A percentile compares a stretch with the other conserved stretches of the same genome.
phyloP scores from a whole-genome alignment of 1,140 invertebrate genomes.

The Drosophila biarmipes region DNA sequence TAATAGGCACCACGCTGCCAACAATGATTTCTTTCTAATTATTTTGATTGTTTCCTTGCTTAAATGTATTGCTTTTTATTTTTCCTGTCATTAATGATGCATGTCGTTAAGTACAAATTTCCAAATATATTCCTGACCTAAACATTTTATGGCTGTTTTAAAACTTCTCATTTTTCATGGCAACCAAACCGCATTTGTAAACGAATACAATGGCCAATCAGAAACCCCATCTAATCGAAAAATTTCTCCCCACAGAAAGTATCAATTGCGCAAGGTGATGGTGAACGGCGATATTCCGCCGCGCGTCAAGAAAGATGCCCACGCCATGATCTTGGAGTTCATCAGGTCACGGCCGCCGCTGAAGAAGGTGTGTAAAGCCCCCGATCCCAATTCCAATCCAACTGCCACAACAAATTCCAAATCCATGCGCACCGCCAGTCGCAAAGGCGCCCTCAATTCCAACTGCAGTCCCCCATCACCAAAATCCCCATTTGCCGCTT shows the following conservation, averaged over 20 bases:
- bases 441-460: slow-evolving; percentile 22
- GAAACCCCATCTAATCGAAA: slow-evolving; percentile 9
- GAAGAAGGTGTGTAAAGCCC: slow-evolving; percentile 90
- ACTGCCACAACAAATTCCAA: slow-evolving; percentile 20
- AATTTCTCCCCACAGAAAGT: slow-evolving; percentile 85
- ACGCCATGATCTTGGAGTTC: slow-evolving; percentile 97
- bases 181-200: neutral
- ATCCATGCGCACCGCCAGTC: slow-evolving; percentile 4
- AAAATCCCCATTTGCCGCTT: slow-evolving; percentile 19
- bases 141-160: no score
- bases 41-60: no score
- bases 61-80: neutral
- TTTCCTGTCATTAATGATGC: no score
- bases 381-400: slow-evolving; percentile 1
- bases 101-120: no score
- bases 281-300: slow-evolving; percentile 93
- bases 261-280: slow-evolving; percentile 92
- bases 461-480: slow-evolving; percentile 15
- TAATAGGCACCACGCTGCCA: neutral
- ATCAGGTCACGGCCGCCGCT: slow-evolving; percentile 97
- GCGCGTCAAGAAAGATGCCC: slow-evolving; percentile 96
- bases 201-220: slow-evolving; percentile 10
- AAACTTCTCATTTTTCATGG: no score
- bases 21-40: no score
- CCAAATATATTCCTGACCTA: no score